phyloP scores from a whole-genome alignment of 2,113 vertebrate species.

The Pycnonotus jocosus region DNA sequence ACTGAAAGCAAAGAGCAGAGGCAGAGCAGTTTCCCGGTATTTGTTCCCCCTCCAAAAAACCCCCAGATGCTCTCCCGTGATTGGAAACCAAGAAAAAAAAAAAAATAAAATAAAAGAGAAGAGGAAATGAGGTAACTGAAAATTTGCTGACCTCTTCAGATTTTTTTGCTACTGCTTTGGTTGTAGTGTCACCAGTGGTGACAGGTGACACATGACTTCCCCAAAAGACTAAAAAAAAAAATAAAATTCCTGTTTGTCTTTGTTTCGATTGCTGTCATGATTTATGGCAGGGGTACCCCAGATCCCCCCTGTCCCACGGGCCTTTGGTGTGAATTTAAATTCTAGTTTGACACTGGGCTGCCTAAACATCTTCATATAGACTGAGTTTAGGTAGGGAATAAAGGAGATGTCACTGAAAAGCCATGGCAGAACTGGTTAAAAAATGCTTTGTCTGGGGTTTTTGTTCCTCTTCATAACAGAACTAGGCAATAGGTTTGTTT shows the following conservation, averaged over 20 bases:
- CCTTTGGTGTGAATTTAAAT: neutral
- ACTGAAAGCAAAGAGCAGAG: neutral
- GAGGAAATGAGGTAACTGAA: slow-evolving; percentile 24
- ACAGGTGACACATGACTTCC: slow-evolving; percentile 14
- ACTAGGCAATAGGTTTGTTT: neutral
- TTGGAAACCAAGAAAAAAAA: neutral
- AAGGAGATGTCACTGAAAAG: neutral
- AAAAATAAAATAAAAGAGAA: neutral
- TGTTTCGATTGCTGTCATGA: neutral
- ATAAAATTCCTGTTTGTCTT: neutral
- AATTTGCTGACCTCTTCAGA: neutral
- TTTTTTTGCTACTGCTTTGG: slow-evolving; percentile 8
- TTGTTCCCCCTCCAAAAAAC: neutral
- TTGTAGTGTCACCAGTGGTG: neutral
- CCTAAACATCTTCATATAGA: neutral
- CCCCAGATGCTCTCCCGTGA: neutral
- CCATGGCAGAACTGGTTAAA: neutral
- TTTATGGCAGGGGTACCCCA: neutral
- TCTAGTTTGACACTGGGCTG: neutral
- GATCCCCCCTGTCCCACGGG: neutral
- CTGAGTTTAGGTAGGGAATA: neutral
- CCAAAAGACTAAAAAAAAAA: neutral
- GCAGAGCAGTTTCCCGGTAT: neutral
- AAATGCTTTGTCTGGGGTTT: neutral
- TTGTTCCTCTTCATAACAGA: neutral